phyloP scores from a whole-genome alignment of 1,140 invertebrate genomes.

The Habropoda laboriosa region DNA sequence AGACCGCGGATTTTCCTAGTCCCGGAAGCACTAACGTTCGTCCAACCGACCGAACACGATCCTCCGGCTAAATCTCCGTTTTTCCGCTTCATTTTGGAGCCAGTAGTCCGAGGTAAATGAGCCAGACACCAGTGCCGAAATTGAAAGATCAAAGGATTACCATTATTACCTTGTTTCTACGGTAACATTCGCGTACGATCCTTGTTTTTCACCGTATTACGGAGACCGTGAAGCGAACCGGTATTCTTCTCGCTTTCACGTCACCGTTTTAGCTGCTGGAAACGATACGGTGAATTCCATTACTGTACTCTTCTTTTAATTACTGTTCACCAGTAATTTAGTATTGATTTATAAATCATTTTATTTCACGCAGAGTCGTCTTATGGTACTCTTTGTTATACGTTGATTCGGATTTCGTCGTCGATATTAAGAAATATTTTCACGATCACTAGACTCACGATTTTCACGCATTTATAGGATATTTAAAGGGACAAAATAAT shows the following conservation, averaged over 20 bases:
- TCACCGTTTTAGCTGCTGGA: no score
- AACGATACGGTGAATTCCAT: no score
- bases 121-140: slow-evolving; percentile 50
- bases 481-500: no score
- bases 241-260: background rate
- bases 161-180: slow-evolving; percentile 35
- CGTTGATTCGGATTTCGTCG: no score
- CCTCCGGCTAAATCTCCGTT: background rate
- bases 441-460: no score
- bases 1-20: background rate
- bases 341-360: no score
- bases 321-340: no score
- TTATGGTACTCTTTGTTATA: no score
- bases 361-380: no score
- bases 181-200: slow-evolving; percentile 37
- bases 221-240: background rate
- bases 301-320: no score
- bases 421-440: no score
- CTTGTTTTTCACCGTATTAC: slow-evolving; percentile 41
- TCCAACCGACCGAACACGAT: background rate
- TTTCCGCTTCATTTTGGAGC: background rate
- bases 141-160: slow-evolving; percentile 75
- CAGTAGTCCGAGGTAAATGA: background rate
- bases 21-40: background rate
- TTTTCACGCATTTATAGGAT: no score